Base-by-base conservation (phyloP, 2,888 invertebrate genomes). In the Cerceris rybyensis region DNA sequence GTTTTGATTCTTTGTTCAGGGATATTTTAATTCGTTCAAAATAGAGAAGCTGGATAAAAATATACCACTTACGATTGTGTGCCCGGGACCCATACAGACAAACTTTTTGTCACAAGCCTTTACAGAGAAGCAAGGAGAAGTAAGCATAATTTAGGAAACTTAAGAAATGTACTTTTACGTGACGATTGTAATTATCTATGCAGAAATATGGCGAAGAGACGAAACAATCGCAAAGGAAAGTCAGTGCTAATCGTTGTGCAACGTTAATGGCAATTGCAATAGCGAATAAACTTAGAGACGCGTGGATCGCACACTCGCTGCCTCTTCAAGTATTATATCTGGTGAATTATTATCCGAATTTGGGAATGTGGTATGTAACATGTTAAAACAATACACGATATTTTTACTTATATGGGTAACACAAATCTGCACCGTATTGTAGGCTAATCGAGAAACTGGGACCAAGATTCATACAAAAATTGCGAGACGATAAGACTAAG, bases 51-150 rank as follows among this genome's bases (percentile, higher is more conserved):
- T 93, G 42, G 93, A 93, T n/a, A 92, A 93, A 57, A 94, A 94
- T 67, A 93, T 97, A 63, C 88, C 94, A 43, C 94, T 97, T 0
- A 95, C 96, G 0, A 89, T 96, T 57, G 93, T 96, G 49, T 96
- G 96, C 87, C 97, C 97, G 0, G 97, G 97, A 6, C 96, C 97
- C 4, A 94, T 95, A 14, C 95, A 95, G 88, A 96, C 96, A 0
- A 94, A 95, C 82, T 94, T 97, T 80, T 93, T 96, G 49, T 89
- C 94, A 49, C 94, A 95, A 88, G 94, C 95, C 79, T 96, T 96
- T 87, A 97, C 96, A 0, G 95, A 93, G 7, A 94, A 94, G 82
- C 84, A 91, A 1, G 95, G 95, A 70, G 92, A 95, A 92, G 95
- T 95, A 91, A 80, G 81, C 54, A 49, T 39, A 39, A 14, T 60